Base-by-base conservation (phyloP, 2,797 vertebrate species). In the Fratercula arctica region DNA sequence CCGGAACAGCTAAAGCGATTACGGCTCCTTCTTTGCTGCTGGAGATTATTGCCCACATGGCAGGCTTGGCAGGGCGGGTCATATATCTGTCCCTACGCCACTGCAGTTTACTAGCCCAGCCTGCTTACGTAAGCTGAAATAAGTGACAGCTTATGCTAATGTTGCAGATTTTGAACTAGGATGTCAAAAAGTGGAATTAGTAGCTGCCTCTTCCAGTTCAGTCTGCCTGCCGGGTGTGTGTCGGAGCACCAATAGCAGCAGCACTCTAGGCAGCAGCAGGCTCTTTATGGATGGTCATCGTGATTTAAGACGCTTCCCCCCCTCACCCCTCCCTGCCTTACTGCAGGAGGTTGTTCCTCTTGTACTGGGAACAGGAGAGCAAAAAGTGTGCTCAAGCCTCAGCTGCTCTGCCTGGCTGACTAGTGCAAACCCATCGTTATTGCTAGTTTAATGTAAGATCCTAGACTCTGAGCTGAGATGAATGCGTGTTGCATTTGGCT, bases 1-100 rank as follows among this genome's bases (percentile, higher is more conserved):
- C 56, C 67, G 60, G 70, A 89, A 24, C 60, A 70, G 86, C 87
- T 94, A 6, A 92, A 92, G 74, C 9, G 67, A 94, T 96, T 95
- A 92, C 4, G 4, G 56, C 51, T 95, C 56, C 54, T 86, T 82
- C 74, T 64, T 57, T 48, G 16, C 77, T 85, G 74, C 84, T 67
- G 77, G 59, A 37, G 90, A 79, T 96, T 82, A 89, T 18, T 87
- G 78, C 60, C 86, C 53, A 11, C 54, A 11, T 76, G 43, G 90
- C 64, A 77, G 72, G 60, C 85, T 25, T 5, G 19, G 83, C 67
- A 35, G 45, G 81, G 85, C 51, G 9, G 93, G 56, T 66, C 56
- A 1, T 9, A n/a, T 17, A 18, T 69, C 67, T 3, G 1, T 67
- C 56, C 86, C 51, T 19, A 8, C 16, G 20, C 54, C 50, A 10